Conservation (phyloP, 2,113 vertebrate genomes). For the Petaurus breviceps region DNA sequence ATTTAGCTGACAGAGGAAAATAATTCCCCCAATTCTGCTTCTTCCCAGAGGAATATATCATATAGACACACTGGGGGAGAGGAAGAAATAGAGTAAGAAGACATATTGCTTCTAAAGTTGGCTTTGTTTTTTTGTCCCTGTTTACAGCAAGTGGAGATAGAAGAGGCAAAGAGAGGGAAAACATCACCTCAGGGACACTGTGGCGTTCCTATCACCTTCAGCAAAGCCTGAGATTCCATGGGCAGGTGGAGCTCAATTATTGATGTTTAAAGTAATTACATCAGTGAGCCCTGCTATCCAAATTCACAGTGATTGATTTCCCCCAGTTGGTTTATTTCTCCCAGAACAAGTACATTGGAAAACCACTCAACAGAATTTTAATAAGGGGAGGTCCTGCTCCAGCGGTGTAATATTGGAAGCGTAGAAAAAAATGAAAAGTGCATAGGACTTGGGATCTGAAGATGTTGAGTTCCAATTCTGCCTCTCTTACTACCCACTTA, state of each 20-base stretch:
- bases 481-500: neutral
- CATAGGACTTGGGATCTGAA: neutral
- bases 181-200: constrained; percentile 50
- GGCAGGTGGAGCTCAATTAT: constrained; percentile 74
- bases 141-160: constrained; percentile 41
- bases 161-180: constrained; percentile 46
- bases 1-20: neutral
- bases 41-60: neutral
- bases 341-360: constrained; percentile 72
- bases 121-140: constrained; percentile 48
- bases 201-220: constrained; percentile 71
- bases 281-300: constrained; percentile 77
- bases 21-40: neutral
- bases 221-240: constrained; percentile 66
- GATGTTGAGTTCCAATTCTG: neutral
- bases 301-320: constrained; percentile 82
- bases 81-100: constrained; percentile 22
- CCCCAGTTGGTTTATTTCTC: constrained; percentile 80
- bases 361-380: constrained; percentile 14
- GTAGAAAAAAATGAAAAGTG: neutral
- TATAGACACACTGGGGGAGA: constrained; percentile 37
- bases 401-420: neutral
- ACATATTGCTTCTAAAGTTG: constrained; percentile 67
- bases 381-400: neutral
- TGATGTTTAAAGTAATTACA: constrained; percentile 80